These are phyloP conservation scores for Pterocles gutturalis DNA, from an alignment of 2,113 vertebrate species.

Conservation along the genomic window DNA sequence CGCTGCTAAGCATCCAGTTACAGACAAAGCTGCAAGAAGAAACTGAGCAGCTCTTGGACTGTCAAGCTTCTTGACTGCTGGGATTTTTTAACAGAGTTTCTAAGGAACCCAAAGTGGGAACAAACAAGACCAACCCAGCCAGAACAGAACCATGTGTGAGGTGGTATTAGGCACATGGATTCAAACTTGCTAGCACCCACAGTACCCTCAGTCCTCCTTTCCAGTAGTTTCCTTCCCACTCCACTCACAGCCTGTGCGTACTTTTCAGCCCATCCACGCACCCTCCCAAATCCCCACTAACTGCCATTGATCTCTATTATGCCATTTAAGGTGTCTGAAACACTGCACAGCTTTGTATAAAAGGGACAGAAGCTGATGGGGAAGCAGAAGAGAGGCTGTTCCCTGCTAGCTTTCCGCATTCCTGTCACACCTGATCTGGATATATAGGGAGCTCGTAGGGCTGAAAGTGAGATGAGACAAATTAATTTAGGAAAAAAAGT, in stretches of 20 bases:
- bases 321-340: not conserved
- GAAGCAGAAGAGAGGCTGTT: not conserved
- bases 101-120: not conserved
- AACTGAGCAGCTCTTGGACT: not conserved
- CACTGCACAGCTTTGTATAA: not conserved
- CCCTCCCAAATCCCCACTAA: not conserved
- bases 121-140: not conserved
- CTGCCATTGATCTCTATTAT: not conserved
- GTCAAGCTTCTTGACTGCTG: not conserved
- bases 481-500: not conserved
- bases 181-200: not conserved
- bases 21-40: not conserved
- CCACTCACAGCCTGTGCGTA: not conserved
- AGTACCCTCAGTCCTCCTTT: not conserved
- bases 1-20: not conserved
- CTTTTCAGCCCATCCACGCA: not conserved
- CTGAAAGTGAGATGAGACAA: not conserved
- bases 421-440: not conserved
- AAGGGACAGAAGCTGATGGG: not conserved
- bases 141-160: accelerated
- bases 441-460: not conserved
- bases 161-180: not conserved
- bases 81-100: not conserved
- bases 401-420: not conserved
- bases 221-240: not conserved